A percentile compares a stretch with the other conserved stretches of the same genome.
These are phyloP conservation scores for Ciconia maguari DNA, from an alignment of 2,113 vertebrate genomes.

Conservation along the genomic window DNA sequence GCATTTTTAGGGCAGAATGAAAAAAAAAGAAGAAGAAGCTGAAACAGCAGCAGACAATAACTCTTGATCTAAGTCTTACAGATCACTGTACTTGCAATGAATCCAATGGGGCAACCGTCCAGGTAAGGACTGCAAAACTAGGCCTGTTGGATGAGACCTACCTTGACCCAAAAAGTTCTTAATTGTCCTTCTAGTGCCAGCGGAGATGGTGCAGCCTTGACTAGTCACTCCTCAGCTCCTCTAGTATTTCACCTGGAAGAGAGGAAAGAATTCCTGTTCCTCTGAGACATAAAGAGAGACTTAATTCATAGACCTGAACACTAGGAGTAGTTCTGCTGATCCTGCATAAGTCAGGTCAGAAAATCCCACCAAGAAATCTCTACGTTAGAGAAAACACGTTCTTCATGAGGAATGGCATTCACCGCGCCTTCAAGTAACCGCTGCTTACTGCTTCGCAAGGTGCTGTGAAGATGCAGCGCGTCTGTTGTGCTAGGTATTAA, in stretches of 20 bases:
- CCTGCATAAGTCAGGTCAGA: background rate
- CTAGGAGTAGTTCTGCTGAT: background rate
- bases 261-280: background rate
- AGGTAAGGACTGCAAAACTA: background rate
- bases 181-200: background rate
- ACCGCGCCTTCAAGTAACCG: fast-evolving
- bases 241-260: background rate
- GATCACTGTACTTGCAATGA: background rate
- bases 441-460: background rate
- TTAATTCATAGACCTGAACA: background rate
- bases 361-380: background rate
- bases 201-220: background rate
- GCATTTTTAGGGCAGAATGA: constrained; percentile 63
- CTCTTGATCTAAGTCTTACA: constrained; percentile 11
- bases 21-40: background rate
- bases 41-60: constrained; percentile 50
- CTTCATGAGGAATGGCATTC: background rate
- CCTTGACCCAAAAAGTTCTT: background rate
- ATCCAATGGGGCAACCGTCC: background rate
- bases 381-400: fast-evolving
- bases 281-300: background rate
- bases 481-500: background rate
- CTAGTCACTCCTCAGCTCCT: background rate
- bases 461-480: background rate
- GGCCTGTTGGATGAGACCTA: background rate